Conservation (phyloP, 2,888 invertebrate genomes). For the Drosophila multiciliata region DNA sequence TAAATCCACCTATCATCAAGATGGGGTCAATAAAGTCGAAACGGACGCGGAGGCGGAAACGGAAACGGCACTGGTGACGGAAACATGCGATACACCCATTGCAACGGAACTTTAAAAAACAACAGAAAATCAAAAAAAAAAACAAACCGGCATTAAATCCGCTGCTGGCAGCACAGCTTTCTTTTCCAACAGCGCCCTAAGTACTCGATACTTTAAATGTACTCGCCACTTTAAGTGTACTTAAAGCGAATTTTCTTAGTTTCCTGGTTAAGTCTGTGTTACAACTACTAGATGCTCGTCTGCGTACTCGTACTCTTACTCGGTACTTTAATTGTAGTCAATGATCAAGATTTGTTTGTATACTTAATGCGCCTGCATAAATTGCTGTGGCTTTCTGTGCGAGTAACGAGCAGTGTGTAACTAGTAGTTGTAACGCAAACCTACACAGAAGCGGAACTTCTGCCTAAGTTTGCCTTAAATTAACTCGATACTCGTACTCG, state of each 20-base stretch:
- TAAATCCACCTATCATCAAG: constrained; percentile 17
- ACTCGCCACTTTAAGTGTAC: constrained; percentile 33
- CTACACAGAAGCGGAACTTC: not conserved
- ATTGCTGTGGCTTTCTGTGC: not conserved
- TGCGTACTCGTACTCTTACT: not conserved
- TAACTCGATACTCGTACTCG: constrained; percentile 2
- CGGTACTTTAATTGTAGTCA: not conserved
- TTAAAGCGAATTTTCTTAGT: constrained; percentile 31
- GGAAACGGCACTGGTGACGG: constrained; percentile 16
- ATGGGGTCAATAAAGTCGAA: constrained; percentile 24
- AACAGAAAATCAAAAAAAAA: constrained; percentile 4
- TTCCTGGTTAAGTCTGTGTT: constrained; percentile 4
- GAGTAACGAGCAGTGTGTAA: not conserved
- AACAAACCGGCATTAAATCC: constrained; percentile 45
- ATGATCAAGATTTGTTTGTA: not conserved
- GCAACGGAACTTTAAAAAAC: constrained; percentile 26
- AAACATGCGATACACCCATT: constrained; percentile 7
- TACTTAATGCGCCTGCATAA: constrained; percentile 37
- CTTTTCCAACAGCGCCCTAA: constrained; percentile 46
- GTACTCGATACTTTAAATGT: constrained; percentile 42
- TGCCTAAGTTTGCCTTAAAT: constrained; percentile 55
- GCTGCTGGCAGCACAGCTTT: constrained; percentile 53
- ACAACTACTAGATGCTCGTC: not conserved
- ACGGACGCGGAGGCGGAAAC: constrained; percentile 16
- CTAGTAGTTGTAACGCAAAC: not conserved